Base-by-base conservation (phyloP, 2,888 invertebrate species). In the Leptogaster cylindrica region DNA sequence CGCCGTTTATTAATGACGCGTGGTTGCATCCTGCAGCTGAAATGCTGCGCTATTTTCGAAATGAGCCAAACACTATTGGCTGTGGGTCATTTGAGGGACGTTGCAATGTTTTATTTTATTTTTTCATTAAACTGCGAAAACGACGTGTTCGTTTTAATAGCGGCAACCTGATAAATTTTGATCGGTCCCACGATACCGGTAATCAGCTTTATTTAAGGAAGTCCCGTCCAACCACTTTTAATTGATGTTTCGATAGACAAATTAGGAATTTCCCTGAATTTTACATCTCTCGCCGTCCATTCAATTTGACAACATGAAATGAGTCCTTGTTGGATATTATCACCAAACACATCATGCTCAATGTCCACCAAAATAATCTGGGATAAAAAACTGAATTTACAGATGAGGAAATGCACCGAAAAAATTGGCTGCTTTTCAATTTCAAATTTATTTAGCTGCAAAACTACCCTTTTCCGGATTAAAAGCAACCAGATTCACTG, bases 171-270 rank as follows among this genome's bases (percentile, higher is more conserved):
- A 20, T 25, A 18, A 46, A 46, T 20, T 20, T 10, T 46, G 10
- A 46, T 46, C 20, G 20, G 20, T 23, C 46, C 23, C 46, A 16
- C 18, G 5, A n/a, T 25, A 2, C 46, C 8, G 2, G 1, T n/a
- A 14, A n/a, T 18, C 31, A n/a, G 14, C 33, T 31, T 52, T 28
- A 52, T 31, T 52, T 52, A 52, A 52, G 28, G 52, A 52, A 52
- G 33, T 52, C 18, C 14, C 31, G 33, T 52, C 33, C 31, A 52
- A 31, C n/a, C 18, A 16, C 18, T 16, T 33, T 31, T 52, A 52
- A 52, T 52, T 52, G 52, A 52, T 52, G 33, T 52, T 52, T 18
- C 52, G 52, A 52, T 52, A 52, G 52, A 52, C 52, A 52, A 28
- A 33, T 33, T n/a, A 7, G 52, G 33, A n/a, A 31, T 18, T 52